A percentile compares a stretch with the other conserved stretches of the same genome.
phyloP scores from a whole-genome alignment of 2,888 invertebrate genomes.

The Euplagia quadripunctaria region DNA sequence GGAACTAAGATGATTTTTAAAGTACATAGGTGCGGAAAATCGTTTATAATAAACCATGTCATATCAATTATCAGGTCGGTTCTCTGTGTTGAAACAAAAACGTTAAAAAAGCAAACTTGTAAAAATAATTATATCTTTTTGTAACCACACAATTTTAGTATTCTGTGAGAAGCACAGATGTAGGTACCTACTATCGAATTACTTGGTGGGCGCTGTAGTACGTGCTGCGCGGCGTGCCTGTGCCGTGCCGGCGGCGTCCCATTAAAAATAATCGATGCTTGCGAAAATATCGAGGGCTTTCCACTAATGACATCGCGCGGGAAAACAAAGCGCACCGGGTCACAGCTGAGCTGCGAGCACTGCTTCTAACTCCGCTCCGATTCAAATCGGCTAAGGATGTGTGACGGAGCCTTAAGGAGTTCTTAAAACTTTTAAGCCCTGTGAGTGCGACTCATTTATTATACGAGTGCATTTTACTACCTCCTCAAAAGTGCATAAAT shows the following conservation, averaged over 20 bases:
- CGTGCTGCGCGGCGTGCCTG: conserved; percentile 67
- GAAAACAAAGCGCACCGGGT: conserved; percentile 81
- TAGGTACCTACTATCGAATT: conserved; percentile 48
- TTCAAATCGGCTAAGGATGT: conserved; percentile 49
- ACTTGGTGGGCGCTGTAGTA: conserved; percentile 52
- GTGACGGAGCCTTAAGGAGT: conserved; percentile 38
- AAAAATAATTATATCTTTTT: neutral
- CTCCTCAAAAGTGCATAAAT: conserved; percentile 4
- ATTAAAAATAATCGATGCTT: conserved; percentile 86
- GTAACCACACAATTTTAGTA: conserved; percentile 1
- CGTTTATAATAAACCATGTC: no score
- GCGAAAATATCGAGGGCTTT: conserved; percentile 84
- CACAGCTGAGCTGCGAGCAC: conserved; percentile 46
- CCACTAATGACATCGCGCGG: conserved; percentile 84
- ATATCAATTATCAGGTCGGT: no score
- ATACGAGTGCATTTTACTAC: conserved; percentile 22
- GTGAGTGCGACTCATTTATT: conserved; percentile 41
- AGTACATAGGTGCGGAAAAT: no score
- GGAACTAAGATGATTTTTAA: no score
- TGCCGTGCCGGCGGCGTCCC: conserved; percentile 73
- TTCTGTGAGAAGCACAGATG: conserved; percentile 41
- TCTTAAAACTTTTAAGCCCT: conserved; percentile 36
- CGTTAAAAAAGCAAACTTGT: no score
- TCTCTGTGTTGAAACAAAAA: no score
- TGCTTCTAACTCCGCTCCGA: conserved; percentile 42